phyloP scores from a whole-genome alignment of 2,888 invertebrate genomes.

The Hecatera dysodea region DNA sequence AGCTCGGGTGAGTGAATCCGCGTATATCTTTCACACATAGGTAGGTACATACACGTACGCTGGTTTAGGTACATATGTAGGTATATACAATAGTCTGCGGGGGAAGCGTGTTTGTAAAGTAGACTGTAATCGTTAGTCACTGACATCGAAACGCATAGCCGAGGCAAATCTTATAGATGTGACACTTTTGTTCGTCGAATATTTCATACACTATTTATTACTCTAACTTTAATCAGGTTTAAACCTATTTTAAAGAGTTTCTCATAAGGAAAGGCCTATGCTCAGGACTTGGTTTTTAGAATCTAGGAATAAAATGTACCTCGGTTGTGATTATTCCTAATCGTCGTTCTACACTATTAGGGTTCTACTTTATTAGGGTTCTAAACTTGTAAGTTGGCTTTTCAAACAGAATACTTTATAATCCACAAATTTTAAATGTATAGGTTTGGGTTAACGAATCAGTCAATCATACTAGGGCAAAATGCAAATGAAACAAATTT shows the following conservation, averaged over 20 bases:
- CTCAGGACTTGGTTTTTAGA: not conserved
- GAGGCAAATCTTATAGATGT: constrained; percentile 75
- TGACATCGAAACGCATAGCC: constrained; percentile 80
- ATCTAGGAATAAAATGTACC: not conserved
- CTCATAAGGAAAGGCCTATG: not conserved
- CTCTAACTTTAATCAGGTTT: not conserved
- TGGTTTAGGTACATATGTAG: constrained; percentile 51
- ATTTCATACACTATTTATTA: not conserved
- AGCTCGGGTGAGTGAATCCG: constrained; percentile 63
- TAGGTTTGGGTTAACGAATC: constrained; percentile 30
- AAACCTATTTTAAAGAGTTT: constrained; percentile 2
- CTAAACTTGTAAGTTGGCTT: constrained; percentile 8
- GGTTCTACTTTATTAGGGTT: not conserved
- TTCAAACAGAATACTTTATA: not conserved
- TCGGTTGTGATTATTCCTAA: not conserved
- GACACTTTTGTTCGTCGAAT: constrained; percentile 67
- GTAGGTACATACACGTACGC: constrained; percentile 46
- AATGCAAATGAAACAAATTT: constrained; percentile 52
- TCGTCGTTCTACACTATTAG: not conserved
- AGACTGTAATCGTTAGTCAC: constrained; percentile 80
- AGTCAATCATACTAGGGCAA: constrained; percentile 20
- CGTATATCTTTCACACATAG: constrained; percentile 63
- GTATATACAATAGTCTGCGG: constrained; percentile 65
- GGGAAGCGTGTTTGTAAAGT: constrained; percentile 77
- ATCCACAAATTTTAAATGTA: not conserved